These are phyloP conservation scores for Laticauda colubrina DNA, from an alignment of 2,113 vertebrate species.

Conservation along the genomic window DNA sequence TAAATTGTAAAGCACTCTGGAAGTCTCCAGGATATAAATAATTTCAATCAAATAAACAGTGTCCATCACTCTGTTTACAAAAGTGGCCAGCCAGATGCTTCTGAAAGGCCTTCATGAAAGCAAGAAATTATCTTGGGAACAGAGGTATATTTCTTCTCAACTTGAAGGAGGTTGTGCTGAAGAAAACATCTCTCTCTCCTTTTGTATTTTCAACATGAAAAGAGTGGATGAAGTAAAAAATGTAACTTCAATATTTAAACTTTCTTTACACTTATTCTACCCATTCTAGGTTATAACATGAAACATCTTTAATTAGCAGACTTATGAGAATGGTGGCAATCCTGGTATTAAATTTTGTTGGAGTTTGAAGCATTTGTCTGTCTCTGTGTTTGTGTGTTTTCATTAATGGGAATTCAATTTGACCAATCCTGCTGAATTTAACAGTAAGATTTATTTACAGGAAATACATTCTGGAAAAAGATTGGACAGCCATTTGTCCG, in stretches of 20 bases:
- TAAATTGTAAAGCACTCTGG: background rate
- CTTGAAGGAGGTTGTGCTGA: background rate
- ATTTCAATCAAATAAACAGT: background rate
- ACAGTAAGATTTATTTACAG: background rate
- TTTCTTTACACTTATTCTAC: background rate
- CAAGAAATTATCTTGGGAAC: background rate
- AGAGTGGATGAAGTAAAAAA: background rate
- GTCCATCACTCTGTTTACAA: background rate
- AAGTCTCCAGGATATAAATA: background rate
- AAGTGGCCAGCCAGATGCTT: background rate
- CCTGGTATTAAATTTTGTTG: background rate
- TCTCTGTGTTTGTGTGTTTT: background rate
- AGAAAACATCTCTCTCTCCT: background rate
- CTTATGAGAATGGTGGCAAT: background rate
- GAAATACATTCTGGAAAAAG: background rate
- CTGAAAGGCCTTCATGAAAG: background rate
- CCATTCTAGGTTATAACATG: background rate
- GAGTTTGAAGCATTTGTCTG: background rate
- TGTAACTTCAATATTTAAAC: background rate
- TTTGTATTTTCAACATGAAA: background rate
- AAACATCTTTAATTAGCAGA: background rate
- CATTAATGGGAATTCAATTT: background rate
- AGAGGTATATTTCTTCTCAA: background rate
- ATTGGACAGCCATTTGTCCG: background rate
- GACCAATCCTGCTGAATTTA: background rate